These are phyloP conservation scores for Microctonus aethiopoides DNA, from an alignment of 2,888 invertebrate species.

Conservation along the genomic window DNA sequence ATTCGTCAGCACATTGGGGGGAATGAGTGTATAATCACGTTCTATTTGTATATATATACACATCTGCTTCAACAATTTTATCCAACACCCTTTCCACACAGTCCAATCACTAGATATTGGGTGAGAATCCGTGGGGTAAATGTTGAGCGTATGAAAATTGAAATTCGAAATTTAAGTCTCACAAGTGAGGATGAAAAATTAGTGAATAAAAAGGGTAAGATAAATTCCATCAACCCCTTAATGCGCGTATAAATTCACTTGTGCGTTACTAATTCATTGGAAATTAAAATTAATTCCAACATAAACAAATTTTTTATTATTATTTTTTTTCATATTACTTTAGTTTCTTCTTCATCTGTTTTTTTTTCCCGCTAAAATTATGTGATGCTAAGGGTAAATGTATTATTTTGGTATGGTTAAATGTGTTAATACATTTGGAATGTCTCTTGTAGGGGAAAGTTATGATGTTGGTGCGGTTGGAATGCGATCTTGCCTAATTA, in stretches of 20 bases:
- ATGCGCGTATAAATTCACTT: neutral
- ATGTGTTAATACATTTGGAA: neutral
- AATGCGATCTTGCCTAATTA: neutral
- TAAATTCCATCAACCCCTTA: neutral
- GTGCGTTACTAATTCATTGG: neutral
- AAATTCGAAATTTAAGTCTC: conserved; percentile 18
- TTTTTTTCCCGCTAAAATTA: neutral
- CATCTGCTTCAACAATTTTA: conserved; percentile 41
- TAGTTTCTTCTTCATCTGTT: neutral
- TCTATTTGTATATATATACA: conserved; percentile 34
- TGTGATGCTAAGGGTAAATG: neutral
- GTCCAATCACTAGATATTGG: conserved; percentile 5
- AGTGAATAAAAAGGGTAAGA: neutral
- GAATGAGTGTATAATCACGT: conserved; percentile 7
- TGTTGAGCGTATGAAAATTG: conserved; percentile 17
- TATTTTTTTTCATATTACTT: neutral
- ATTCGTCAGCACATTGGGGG: conserved; percentile 3
- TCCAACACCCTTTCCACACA: conserved; percentile 22
- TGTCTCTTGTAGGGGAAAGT: neutral
- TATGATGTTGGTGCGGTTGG: neutral
- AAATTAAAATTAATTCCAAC: neutral
- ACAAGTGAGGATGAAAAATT: neutral
- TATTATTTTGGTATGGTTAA: neutral
- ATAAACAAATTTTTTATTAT: neutral
- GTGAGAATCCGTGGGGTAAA: conserved; percentile 19